Base-by-base conservation (phyloP, 1,140 invertebrate species). In the Drosophila bocki region DNA sequence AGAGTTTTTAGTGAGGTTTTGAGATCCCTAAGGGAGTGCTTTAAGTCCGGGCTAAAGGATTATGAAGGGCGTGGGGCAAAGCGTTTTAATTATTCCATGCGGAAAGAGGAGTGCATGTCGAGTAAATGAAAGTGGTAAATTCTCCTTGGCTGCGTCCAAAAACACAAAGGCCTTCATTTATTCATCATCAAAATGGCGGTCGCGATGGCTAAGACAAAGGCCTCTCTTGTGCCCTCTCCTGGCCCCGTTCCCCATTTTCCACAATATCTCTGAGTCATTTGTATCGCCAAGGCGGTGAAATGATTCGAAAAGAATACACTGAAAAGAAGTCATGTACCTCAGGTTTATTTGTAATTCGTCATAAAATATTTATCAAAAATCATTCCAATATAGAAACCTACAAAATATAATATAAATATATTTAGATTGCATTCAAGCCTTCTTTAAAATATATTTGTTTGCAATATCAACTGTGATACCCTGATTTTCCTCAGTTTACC, bases 121-220 rank as follows among this genome's bases (percentile, higher is more conserved):
- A 74, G 63, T 81, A 81, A 88, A 90, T 90, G 78, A 90, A 81
- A 84, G 81, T 90, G 85, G 80, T 90, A 79, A 84, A 78, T 78
- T 77, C 67, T 65, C 45, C 59, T 78, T 72, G 62, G 57, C 45
- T 62, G 51, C 61, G 69, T 62, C 67, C 54, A 57, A 57, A 63
- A 79, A 72, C 57, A 85, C 78, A 86, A 86, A 80, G 80, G 72
- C 78, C 78, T 91, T 90, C 82, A 90, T 88, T 91, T 88, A 88
- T 88, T 88, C 84, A 88, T 90, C 84, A 88, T 74, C 80, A 78
- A 87, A 90, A 87, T 88, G 81, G 80, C 84, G 74, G 75, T 82
- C 78, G 71, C 80, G 56, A 72, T 65, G 65, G 67, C 68, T 71
- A 71, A 87, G 84, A 87, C 84, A 90, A 87, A 87, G 56, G 68